Evolutionary conservation across 2,888 invertebrate species (phyloP).

Genomic region (Cephus runcator): DNA sequence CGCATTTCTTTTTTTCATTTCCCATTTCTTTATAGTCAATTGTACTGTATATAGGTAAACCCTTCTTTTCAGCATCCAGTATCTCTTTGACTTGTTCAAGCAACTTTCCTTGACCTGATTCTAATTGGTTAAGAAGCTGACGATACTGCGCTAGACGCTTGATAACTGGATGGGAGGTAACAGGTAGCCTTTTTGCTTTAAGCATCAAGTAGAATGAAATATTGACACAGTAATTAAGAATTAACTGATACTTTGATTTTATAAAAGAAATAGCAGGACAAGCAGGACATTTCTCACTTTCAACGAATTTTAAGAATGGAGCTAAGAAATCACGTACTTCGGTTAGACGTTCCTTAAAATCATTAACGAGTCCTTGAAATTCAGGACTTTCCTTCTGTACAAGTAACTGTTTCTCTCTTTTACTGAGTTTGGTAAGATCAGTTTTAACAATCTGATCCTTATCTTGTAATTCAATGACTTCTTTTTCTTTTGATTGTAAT

Average conservation of each 20-base stretch:
- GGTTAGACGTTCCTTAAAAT: slow-evolving; percentile 75
- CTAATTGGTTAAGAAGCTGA: slow-evolving; percentile 79
- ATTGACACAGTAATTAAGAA: slow-evolving; percentile 85
- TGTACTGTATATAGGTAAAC: slow-evolving; percentile 60
- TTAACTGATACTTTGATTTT: slow-evolving; percentile 75
- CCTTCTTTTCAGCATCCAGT: slow-evolving; percentile 68
- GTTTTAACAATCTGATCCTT: slow-evolving; percentile 74
- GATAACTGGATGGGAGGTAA: slow-evolving; percentile 89
- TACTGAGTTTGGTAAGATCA: slow-evolving; percentile 80
- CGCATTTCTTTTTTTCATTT: slow-evolving; percentile 53
- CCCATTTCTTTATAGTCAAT: slow-evolving; percentile 22
- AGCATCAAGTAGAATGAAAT: slow-evolving; percentile 87
- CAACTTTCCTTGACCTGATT: slow-evolving; percentile 75
- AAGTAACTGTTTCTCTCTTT: slow-evolving; percentile 80
- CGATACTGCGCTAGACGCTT: slow-evolving; percentile 85
- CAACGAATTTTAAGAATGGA: slow-evolving; percentile 75
- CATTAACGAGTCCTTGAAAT: slow-evolving; percentile 79
- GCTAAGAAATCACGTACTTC: slow-evolving; percentile 75
- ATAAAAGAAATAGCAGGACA: slow-evolving; percentile 78
- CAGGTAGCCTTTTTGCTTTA: slow-evolving; percentile 78
- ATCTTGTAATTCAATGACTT: slow-evolving; percentile 53
- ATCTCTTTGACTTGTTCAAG: slow-evolving; percentile 76
- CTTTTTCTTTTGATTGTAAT: slow-evolving; percentile 44
- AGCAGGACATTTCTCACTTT: slow-evolving; percentile 72
- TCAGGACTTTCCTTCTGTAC: slow-evolving; percentile 90